phyloP scores from a whole-genome alignment of 1,140 invertebrate genomes.

The Frieseomelitta varia region DNA sequence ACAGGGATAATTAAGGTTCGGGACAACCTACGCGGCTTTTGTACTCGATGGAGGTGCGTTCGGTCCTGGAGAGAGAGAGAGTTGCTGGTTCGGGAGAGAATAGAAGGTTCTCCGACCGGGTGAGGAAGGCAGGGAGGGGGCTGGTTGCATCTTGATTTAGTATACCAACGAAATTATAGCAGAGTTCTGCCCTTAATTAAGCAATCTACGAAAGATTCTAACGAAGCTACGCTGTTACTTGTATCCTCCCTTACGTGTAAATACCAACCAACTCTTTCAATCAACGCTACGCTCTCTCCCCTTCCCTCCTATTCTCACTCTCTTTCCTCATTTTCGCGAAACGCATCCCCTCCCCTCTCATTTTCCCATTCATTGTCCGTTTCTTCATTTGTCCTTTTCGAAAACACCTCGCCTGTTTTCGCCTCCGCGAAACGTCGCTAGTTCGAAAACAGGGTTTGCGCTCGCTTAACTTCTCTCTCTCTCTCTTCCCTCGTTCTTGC shows the following conservation, averaged over 20 bases:
- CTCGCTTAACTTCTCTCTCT: constrained; percentile 34
- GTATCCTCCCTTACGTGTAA: not conserved
- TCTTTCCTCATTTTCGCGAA: not conserved
- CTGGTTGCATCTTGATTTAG: constrained; percentile 57
- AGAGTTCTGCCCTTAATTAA: constrained; percentile 63
- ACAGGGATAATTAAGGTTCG: constrained; percentile 67
- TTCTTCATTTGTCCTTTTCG: not conserved
- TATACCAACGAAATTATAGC: constrained; percentile 60
- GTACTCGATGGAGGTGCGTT: constrained; percentile 50
- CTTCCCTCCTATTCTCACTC: not conserved
- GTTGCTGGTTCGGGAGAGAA: not conserved
- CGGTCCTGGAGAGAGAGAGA: constrained; percentile 16
- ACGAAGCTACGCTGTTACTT: constrained; percentile 24
- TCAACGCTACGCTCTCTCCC: not conserved
- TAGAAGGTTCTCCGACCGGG: not conserved
- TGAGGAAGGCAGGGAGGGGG: not conserved
- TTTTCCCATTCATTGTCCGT: not conserved
- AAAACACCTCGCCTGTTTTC: not conserved
- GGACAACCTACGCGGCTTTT: constrained; percentile 64
- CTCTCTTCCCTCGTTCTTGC: constrained; percentile 1
- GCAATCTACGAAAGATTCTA: constrained; percentile 62
- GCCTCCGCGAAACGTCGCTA: constrained; percentile 20
- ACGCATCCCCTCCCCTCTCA: not conserved
- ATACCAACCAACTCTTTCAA: not conserved
- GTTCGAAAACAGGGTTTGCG: constrained; percentile 57